Evolutionary conservation across 2,113 vertebrate genomes (phyloP).

Genomic region (Mugil cephalus): DNA sequence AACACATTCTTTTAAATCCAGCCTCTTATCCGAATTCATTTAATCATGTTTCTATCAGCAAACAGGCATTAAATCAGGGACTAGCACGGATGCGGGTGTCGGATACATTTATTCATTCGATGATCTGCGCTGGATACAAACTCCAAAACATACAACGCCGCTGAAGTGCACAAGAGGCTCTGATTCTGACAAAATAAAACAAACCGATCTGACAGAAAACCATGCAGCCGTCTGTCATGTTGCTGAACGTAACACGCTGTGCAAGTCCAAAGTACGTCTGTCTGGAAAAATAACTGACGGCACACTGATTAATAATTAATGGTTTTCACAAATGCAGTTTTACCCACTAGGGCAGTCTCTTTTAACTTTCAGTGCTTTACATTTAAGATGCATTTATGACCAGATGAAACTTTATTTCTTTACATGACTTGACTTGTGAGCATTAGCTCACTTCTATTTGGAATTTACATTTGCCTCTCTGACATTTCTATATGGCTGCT

Average conservation of each 20-base stretch:
- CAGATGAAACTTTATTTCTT: too few species aligned
- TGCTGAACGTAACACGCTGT: neutral
- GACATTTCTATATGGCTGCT: too few species aligned
- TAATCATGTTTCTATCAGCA: constrained; percentile 11
- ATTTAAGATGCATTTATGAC: too few species aligned
- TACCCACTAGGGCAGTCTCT: neutral
- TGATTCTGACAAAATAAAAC: constrained; percentile 6
- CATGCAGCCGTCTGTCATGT: neutral
- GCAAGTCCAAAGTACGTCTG: neutral
- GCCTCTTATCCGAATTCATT: constrained; percentile 6
- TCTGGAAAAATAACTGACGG: neutral
- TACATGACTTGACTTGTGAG: too few species aligned
- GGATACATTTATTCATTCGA: neutral
- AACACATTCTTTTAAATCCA: neutral
- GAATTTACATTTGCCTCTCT: too few species aligned
- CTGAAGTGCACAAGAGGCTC: constrained; percentile 12
- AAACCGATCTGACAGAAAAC: constrained; percentile 30
- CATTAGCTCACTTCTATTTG: too few species aligned
- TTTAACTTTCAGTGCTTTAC: too few species aligned
- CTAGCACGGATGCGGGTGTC: constrained; percentile 5
- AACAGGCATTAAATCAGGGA: constrained; percentile 9
- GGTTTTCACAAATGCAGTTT: neutral
- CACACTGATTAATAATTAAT: neutral
- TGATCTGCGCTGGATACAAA: constrained; percentile 6
- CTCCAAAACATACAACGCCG: neutral